These are phyloP conservation scores for Oreotrochilus melanogaster DNA, from an alignment of 2,113 vertebrate species.

Conservation along the genomic window DNA sequence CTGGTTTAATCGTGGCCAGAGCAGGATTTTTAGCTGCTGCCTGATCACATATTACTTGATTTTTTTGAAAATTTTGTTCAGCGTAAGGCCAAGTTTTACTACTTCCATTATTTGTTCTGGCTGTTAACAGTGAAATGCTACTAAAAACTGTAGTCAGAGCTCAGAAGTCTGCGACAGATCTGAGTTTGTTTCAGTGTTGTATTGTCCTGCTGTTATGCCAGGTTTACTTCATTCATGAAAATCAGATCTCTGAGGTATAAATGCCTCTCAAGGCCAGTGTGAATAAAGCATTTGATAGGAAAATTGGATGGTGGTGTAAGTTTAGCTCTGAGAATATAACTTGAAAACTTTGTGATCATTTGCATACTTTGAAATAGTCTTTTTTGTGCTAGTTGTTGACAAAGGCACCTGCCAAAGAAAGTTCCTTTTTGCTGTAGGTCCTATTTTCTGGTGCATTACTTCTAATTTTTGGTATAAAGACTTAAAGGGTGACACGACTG, in stretches of 20 bases:
- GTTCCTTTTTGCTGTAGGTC: neutral
- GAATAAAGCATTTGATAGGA: neutral
- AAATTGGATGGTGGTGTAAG: neutral
- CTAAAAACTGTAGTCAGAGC: neutral
- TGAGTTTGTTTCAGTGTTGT: neutral
- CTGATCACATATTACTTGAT: accelerated
- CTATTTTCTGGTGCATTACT: neutral
- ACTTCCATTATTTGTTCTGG: neutral
- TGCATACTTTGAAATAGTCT: neutral
- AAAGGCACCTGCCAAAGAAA: accelerated
- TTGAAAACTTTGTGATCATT: neutral
- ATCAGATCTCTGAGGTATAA: neutral
- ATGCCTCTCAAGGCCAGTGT: neutral
- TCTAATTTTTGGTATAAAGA: neutral
- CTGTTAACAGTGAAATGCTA: neutral
- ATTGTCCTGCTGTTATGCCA: neutral
- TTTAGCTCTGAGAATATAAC: neutral
- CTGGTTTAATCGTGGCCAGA: neutral
- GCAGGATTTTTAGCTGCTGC: neutral
- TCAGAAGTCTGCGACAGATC: neutral
- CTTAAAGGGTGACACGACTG: neutral
- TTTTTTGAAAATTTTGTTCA: neutral
- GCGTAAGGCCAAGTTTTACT: neutral
- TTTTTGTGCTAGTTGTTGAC: neutral
- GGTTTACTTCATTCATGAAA: neutral